These are phyloP conservation scores for Zaprionus vittiger DNA, from an alignment of 1,140 invertebrate species.

Conservation along the genomic window DNA sequence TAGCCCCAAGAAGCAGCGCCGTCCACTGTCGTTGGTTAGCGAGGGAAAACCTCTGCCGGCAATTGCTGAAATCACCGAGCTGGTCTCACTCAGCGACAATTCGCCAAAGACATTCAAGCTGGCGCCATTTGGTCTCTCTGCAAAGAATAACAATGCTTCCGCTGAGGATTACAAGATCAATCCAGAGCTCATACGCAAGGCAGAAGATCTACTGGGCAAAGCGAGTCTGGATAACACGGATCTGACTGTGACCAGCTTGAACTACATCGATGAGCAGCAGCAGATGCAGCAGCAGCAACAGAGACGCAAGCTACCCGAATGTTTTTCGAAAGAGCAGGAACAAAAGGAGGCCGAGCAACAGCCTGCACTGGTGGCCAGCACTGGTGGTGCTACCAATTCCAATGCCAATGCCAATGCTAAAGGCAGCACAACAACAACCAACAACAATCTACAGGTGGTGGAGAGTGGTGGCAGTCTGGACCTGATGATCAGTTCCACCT, in stretches of 20 bases:
- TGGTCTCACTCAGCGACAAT: conserved; percentile 85
- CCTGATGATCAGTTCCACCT: conserved; percentile 84
- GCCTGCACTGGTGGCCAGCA: background rate
- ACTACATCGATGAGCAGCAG: conserved; percentile 86
- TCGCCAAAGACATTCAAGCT: conserved; percentile 80
- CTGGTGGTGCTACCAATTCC: background rate
- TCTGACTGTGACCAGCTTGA: conserved; percentile 86
- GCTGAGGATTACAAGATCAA: conserved; percentile 80
- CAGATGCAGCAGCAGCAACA: conserved; percentile 63
- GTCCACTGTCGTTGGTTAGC: conserved; percentile 84
- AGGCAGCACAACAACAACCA: conserved; percentile 26
- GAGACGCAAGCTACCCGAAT: conserved; percentile 70
- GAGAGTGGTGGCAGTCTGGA: conserved; percentile 84
- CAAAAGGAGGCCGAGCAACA: conserved; percentile 34
- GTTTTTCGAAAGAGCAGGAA: conserved; percentile 74
- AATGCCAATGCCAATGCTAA: conserved; percentile 12
- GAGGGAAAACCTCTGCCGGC: conserved; percentile 86
- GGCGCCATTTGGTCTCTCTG: conserved; percentile 64
- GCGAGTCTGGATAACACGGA: conserved; percentile 86
- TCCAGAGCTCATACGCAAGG: conserved; percentile 81
- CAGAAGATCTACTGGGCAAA: conserved; percentile 82
- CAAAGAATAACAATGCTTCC: conserved; percentile 68
- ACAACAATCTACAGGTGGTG: conserved; percentile 80
- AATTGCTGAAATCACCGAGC: conserved; percentile 86
- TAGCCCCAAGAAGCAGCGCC: conserved; percentile 86